Base-by-base conservation (phyloP, 2,797 vertebrate species). In the Rhynchonycteris naso region DNA sequence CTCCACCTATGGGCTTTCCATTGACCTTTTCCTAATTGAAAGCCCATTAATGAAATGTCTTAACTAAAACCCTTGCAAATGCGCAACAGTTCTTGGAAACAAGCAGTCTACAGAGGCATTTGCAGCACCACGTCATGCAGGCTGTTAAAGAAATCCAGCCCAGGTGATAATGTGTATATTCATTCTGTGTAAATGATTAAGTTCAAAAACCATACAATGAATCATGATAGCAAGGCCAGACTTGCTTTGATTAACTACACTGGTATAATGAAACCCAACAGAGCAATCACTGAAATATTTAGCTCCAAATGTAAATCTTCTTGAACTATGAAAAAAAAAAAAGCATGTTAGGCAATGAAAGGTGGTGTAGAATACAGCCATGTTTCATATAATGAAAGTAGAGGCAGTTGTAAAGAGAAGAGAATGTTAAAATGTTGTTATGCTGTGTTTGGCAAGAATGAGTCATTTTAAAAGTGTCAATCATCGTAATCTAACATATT, bases 271-370 rank as follows among this genome's bases (percentile, higher is more conserved):
- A 98, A 98, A 98, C 98, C 97, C 98, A 98, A 98, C 98, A 98
- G 98, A 98, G 98, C 98, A 98, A 98, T 98, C 98, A 98, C 98
- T 98, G 98, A 98, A 98, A 98, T 98, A 98, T 99, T 99, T 98
- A 98, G 96, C 95, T 98, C 96, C 96, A 98, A 98, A 98, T 98
- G 98, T 99, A 98, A 99, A 98, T 98, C 98, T 98, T 98, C 98
- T 98, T 86, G 89, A 98, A 98, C 97, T 98, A 98, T 93, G 96
- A 95, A 95, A 97, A 97, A 96, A 98, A 98, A 97, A 97, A 98
- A 98, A 98, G 97, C 97, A 98, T 98, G 97, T 98, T 96, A 98
- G 97, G 98, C 97, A 98, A 98, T 92, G 97, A 97, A 96, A 98
- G 94, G 96, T 95, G 88, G 89, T 98, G 95, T 97, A 98, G 98